Evolutionary conservation across 2,888 invertebrate genomes (phyloP).

Genomic region (Theretra japonica): DNA sequence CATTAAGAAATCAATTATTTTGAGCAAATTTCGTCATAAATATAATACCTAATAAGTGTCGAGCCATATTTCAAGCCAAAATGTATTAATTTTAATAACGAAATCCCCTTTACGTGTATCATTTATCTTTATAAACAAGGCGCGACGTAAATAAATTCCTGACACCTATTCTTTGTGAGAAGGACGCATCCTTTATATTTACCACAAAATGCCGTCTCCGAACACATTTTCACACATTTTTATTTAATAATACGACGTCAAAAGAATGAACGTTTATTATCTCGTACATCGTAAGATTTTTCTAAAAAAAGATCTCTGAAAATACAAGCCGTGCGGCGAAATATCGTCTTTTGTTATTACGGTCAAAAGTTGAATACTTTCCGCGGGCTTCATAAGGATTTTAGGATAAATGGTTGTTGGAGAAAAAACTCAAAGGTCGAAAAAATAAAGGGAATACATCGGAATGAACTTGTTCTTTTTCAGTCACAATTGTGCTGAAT

Average conservation of each 20-base stretch:
- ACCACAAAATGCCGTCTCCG: neutral
- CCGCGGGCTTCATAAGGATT: slow-evolving; percentile 10
- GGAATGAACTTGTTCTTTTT: slow-evolving; percentile 6
- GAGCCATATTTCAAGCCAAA: neutral
- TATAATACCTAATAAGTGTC: neutral
- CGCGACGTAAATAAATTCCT: neutral
- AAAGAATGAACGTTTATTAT: slow-evolving; percentile 12
- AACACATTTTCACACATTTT: slow-evolving; percentile 5
- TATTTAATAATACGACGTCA: slow-evolving; percentile 18
- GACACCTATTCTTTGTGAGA: neutral
- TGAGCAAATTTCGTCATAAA: neutral
- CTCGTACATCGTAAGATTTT: neutral
- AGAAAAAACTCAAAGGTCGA: slow-evolving; percentile 39
- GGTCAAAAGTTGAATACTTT: slow-evolving; percentile 13
- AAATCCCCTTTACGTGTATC: neutral
- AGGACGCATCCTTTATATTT: neutral
- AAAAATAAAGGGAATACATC: slow-evolving; percentile 35
- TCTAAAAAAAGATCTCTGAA: slow-evolving; percentile 11
- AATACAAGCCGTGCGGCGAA: slow-evolving; percentile 1
- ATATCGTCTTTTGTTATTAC: slow-evolving; percentile 23
- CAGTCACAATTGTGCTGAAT: slow-evolving; percentile 31
- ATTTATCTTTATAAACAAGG: neutral
- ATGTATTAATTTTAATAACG: neutral
- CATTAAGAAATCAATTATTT: no score
- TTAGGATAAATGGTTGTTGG: slow-evolving; percentile 11